Conservation (phyloP, 1,140 invertebrate genomes). For the Formica selysi region DNA sequence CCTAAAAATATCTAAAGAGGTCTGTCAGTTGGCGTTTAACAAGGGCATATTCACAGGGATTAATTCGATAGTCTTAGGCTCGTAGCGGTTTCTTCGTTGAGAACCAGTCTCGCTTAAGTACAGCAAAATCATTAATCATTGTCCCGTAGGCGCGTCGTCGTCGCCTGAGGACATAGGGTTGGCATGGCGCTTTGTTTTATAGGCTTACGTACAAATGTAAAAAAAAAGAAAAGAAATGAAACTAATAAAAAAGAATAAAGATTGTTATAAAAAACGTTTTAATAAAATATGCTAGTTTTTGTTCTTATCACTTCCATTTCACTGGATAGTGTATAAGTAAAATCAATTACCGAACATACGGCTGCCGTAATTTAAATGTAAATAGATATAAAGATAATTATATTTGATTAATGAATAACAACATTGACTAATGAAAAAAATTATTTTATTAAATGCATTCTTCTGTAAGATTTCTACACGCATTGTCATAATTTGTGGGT, state of each 20-base stretch:
- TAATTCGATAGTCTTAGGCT: constrained; percentile 69
- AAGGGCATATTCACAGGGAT: background rate
- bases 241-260: constrained; percentile 75
- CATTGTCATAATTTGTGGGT: background rate
- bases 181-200: constrained; percentile 53
- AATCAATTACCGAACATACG: background rate
- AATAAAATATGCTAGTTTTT: constrained; percentile 60
- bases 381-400: constrained; percentile 24
- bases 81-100: constrained; percentile 75
- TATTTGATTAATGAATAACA: background rate
- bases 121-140: constrained; percentile 60
- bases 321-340: background rate
- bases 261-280: constrained; percentile 82
- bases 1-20: constrained; percentile 12
- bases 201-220: constrained; percentile 71
- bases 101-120: constrained; percentile 78
- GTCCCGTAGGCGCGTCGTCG: constrained; percentile 37
- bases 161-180: constrained; percentile 48
- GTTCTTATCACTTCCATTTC: constrained; percentile 3
- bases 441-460: background rate
- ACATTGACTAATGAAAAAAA: background rate
- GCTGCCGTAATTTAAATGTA: background rate
- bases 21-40: background rate
- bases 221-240: constrained; percentile 76
- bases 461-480: background rate